phyloP scores from a whole-genome alignment of 2,113 vertebrate species.

The Vicugna pacos region DNA sequence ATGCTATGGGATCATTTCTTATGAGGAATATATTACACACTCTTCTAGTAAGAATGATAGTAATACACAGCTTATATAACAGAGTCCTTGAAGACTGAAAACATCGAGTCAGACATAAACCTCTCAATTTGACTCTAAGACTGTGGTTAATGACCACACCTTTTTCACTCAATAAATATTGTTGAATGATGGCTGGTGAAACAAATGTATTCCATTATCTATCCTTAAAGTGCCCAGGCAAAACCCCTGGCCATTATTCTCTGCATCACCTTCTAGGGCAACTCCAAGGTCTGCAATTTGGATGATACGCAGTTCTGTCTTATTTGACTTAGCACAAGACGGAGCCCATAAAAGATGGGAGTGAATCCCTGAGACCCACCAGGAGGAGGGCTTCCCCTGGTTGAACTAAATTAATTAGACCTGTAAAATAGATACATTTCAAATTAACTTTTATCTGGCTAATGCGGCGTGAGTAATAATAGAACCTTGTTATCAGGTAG shows the following conservation, averaged over 20 bases:
- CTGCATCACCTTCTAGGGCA: neutral
- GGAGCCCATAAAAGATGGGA: neutral
- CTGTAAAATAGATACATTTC: neutral
- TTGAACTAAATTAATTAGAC: neutral
- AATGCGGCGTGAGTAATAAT: neutral
- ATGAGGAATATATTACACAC: neutral
- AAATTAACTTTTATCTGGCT: neutral
- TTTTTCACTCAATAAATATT: neutral
- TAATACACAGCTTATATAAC: neutral
- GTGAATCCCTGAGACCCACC: neutral
- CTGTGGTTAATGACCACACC: neutral
- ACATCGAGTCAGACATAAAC: neutral
- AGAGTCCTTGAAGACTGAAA: neutral
- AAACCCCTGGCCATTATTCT: neutral
- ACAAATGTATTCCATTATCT: neutral
- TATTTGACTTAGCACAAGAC: neutral
- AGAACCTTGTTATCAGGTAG: neutral
- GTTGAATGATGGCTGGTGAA: neutral
- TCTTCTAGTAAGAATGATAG: neutral
- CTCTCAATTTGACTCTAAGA: neutral
- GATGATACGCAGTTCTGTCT: neutral
- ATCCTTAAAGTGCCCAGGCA: neutral
- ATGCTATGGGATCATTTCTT: neutral
- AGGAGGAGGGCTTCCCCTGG: neutral
- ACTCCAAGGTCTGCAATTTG: neutral